A percentile compares a stretch with the other conserved stretches of the same genome.
These are phyloP conservation scores for Mesocricetus auratus DNA, from an alignment of 2,113 vertebrate species.

Conservation along the genomic window DNA sequence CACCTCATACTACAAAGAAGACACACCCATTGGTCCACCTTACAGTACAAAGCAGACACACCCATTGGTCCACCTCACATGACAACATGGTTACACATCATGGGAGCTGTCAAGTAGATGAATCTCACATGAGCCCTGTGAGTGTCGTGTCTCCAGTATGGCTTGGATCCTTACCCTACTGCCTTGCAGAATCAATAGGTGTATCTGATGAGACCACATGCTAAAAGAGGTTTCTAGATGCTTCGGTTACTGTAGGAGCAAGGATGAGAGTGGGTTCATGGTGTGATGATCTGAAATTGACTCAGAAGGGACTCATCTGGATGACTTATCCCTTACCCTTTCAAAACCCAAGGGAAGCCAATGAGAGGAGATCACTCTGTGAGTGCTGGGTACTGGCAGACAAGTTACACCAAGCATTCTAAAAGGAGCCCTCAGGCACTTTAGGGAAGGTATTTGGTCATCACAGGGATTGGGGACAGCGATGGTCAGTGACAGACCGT, in stretches of 20 bases:
- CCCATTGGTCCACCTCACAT: neutral
- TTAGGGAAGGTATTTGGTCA: neutral
- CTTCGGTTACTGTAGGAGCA: accelerated
- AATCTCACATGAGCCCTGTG: neutral
- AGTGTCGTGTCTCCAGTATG: neutral
- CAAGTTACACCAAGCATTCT: neutral
- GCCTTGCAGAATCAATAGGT: neutral
- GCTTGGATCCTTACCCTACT: neutral
- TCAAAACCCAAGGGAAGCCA: neutral
- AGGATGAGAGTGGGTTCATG: neutral
- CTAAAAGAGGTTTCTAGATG: neutral
- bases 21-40: neutral
- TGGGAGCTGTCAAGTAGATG: neutral
- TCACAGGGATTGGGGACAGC: neutral
- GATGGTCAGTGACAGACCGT: neutral
- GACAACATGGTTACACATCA: accelerated
- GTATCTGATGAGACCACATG: neutral
- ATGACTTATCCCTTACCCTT: neutral
- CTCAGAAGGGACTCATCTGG: neutral
- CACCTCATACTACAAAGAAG: neutral
- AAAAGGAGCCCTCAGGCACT: neutral
- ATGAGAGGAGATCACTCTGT: neutral
- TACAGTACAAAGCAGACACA: no score
- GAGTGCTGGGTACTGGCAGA: neutral
- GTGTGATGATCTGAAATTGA: no score